Conservation (phyloP, 2,113 vertebrate genomes). For the Anser cygnoides region DNA sequence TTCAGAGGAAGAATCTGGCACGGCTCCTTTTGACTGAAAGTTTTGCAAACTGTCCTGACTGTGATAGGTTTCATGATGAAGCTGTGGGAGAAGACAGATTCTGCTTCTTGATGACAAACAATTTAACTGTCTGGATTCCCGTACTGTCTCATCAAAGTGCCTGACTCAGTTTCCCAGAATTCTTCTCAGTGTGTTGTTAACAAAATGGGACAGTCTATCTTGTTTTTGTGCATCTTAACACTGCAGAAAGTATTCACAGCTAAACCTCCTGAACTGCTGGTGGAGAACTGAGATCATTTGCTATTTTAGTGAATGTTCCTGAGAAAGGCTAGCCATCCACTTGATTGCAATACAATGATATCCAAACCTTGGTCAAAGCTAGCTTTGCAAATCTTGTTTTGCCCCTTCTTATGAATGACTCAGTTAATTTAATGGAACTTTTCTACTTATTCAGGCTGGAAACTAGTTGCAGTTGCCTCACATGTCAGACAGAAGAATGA, state of each 20-base stretch:
- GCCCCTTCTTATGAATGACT: background rate
- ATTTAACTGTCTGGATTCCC: background rate
- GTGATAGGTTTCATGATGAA: background rate
- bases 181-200: background rate
- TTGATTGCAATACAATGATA: background rate
- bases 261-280: background rate
- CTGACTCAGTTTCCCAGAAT: background rate
- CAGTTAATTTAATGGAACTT: background rate
- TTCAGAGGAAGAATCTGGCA: background rate
- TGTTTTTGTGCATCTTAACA: background rate
- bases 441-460: background rate
- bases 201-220: background rate
- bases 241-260: background rate
- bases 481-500: background rate
- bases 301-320: background rate
- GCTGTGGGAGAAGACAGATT: background rate
- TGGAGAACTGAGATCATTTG: accelerated
- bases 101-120: background rate
- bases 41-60: background rate
- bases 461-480: background rate
- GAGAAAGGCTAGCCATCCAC: background rate
- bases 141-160: background rate
- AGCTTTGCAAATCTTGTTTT: background rate
- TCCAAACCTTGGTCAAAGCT: background rate
- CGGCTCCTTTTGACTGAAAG: background rate